These are phyloP conservation scores for Seira musarum DNA, from an alignment of 2,888 invertebrate species.

Conservation along the genomic window DNA sequence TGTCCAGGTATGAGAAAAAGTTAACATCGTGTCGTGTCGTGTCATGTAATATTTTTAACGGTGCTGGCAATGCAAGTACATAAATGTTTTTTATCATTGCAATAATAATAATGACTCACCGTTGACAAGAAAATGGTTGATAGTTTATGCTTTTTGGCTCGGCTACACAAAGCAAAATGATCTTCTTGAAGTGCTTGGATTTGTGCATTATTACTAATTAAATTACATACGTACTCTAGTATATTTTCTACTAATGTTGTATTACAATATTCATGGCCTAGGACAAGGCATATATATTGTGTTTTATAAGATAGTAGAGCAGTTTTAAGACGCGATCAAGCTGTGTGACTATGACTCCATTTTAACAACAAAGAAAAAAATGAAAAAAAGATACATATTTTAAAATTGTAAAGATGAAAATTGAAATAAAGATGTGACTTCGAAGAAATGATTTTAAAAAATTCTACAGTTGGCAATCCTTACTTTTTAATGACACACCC, in stretches of 20 bases:
- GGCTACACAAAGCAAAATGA: slow-evolving; percentile 22
- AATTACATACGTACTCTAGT: background rate
- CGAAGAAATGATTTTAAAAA: slow-evolving; percentile 23
- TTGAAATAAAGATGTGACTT: slow-evolving; percentile 19
- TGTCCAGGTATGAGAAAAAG: background rate
- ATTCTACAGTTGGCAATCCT: too few species aligned
- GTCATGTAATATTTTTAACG: slow-evolving; percentile 7
- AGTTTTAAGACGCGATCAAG: background rate
- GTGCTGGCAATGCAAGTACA: background rate
- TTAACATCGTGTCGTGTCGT: background rate
- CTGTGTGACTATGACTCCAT: slow-evolving; percentile 20
- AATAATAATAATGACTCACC: slow-evolving; percentile 3
- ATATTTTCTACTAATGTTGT: slow-evolving; percentile 36
- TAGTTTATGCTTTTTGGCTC: slow-evolving; percentile 7
- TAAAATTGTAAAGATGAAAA: slow-evolving; percentile 47
- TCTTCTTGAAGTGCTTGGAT: slow-evolving; percentile 48
- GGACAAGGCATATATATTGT: background rate
- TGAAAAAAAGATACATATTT: slow-evolving; percentile 24
- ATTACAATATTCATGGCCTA: slow-evolving; percentile 6
- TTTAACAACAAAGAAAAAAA: slow-evolving; percentile 37
- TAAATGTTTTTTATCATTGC: background rate
- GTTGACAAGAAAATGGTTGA: background rate
- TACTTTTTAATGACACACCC: background rate
- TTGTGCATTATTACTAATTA: slow-evolving; percentile 46
- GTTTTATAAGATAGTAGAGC: background rate